These are phyloP conservation scores for Pentalonia nigronervosa DNA, from an alignment of 1,140 invertebrate genomes.

Conservation along the genomic window DNA sequence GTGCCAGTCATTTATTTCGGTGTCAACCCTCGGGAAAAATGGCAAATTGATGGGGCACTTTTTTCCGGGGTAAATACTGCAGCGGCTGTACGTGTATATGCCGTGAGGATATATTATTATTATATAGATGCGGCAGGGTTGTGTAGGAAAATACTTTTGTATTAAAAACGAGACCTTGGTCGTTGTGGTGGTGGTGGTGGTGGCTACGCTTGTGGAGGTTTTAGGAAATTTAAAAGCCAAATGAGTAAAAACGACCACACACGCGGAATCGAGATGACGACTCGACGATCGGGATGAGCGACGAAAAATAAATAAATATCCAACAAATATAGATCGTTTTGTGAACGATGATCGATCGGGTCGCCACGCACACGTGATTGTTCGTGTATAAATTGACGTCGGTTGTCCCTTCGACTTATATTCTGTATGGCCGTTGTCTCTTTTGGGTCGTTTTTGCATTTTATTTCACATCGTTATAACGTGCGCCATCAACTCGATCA, in stretches of 20 bases:
- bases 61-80: background rate
- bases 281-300: background rate
- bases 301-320: background rate
- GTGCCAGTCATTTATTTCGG: constrained; percentile 41
- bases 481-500: background rate
- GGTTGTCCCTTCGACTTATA: background rate
- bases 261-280: background rate
- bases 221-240: background rate
- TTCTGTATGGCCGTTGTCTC: background rate
- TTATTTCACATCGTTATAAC: background rate
- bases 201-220: too few species aligned
- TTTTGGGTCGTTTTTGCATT: background rate
- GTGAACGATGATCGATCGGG: background rate
- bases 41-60: constrained; percentile 15
- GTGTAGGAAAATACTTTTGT: background rate
- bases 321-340: background rate
- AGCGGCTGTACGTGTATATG: background rate
- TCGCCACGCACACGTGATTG: background rate
- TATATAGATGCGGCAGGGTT: background rate
- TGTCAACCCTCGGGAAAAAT: constrained; percentile 27
- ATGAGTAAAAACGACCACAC: background rate
- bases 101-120: background rate
- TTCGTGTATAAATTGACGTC: background rate
- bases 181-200: too few species aligned
- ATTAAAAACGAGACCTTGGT: background rate